Conservation (phyloP, 1,140 invertebrate genomes). For the Pseudomyrmex concolor region DNA sequence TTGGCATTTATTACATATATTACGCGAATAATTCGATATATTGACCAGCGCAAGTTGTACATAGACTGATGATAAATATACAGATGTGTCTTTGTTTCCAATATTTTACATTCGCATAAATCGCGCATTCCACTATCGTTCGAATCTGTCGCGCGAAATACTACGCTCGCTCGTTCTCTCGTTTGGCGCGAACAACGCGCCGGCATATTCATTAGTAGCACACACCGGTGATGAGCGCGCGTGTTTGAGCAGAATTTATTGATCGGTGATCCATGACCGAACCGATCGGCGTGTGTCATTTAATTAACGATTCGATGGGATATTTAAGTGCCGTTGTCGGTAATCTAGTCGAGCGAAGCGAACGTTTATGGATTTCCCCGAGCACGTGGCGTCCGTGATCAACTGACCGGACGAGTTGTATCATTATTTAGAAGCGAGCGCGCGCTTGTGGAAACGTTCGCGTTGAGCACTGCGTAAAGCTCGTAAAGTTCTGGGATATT, state of each 20-base stretch:
- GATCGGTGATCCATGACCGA: conserved; percentile 37
- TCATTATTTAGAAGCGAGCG: conserved; percentile 49
- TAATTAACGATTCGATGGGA: conserved; percentile 55
- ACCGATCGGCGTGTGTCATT: conserved; percentile 32
- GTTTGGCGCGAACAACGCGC: not conserved
- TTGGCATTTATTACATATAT: no score
- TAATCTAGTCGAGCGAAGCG: conserved; percentile 34
- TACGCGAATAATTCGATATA: no score
- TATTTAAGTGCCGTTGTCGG: conserved; percentile 36
- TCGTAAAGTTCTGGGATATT: conserved; percentile 24
- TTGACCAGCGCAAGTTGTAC: no score
- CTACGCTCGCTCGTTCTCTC: not conserved
- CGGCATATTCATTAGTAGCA: conserved; percentile 46
- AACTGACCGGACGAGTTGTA: conserved; percentile 41
- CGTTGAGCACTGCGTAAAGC: conserved; percentile 32
- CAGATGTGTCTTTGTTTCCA: not conserved
- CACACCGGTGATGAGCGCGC: not conserved
- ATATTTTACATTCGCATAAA: conserved; percentile 47
- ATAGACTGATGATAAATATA: conserved; percentile 17
- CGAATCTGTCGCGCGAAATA: conserved; percentile 23
- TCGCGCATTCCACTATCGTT: not conserved
- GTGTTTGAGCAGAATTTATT: conserved; percentile 28
- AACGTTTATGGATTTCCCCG: conserved; percentile 47
- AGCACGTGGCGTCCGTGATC: conserved; percentile 12
- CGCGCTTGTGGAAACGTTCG: not conserved